phyloP scores from a whole-genome alignment of 2,888 invertebrate species.

The Allolobophora icterica region DNA sequence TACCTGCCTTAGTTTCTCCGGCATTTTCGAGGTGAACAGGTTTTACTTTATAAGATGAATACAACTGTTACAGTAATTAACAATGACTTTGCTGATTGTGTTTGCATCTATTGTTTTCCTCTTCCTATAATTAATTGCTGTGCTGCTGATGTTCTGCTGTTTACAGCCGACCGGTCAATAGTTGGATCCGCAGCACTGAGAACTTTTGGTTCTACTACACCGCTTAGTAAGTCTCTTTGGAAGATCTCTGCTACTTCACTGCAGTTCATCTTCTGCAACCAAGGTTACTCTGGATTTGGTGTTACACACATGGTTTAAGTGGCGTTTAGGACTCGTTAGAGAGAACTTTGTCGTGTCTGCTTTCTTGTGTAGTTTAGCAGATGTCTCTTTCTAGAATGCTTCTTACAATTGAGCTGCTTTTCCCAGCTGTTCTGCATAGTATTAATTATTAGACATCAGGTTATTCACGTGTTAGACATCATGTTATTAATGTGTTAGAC shows the following conservation, averaged over 20 bases:
- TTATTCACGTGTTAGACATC: too few relatives aligned
- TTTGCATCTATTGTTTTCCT: background rate
- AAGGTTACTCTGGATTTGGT: background rate
- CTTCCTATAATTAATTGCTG: too few relatives aligned
- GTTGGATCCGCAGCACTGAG: background rate
- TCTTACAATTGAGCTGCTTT: too few relatives aligned
- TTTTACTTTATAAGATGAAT: background rate
- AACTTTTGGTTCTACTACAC: slow-evolving; percentile 1
- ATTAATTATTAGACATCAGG: too few relatives aligned
- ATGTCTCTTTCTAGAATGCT: background rate
- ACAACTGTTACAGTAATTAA: background rate
- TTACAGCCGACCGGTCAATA: background rate
- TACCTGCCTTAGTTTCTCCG: background rate
- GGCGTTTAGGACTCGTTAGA: background rate
- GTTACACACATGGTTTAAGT: background rate
- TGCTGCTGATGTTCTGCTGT: background rate
- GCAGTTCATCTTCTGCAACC: background rate
- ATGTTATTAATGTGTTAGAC: too few relatives aligned
- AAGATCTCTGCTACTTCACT: background rate
- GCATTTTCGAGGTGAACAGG: background rate
- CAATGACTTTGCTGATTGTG: background rate
- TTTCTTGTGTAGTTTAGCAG: background rate
- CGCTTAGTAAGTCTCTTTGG: background rate
- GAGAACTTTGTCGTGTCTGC: too few relatives aligned
- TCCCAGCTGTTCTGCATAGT: too few relatives aligned